Evolutionary conservation across 2,797 vertebrate species (phyloP), one percentile per base, ranked within the genome.

Genomic region (Antrozous pallidus): DNA sequence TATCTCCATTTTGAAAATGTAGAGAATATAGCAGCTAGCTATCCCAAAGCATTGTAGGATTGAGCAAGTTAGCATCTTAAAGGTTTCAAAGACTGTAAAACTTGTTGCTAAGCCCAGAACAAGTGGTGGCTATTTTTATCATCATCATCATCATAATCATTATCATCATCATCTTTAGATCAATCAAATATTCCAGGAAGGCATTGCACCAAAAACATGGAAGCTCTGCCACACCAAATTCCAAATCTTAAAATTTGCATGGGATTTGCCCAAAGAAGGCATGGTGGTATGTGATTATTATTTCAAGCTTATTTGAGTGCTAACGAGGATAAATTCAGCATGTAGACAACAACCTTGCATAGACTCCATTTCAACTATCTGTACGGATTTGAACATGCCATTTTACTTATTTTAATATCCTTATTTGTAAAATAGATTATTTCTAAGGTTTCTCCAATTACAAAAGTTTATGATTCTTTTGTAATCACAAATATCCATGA

Each of bases 1-100:
- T 56, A 20, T 47, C n/a, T 88, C 81, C 51, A 36, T 74, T 90
- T 77, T 65, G 45, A 33, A 91, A 85, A 73, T 70, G 33, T 33
- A 33, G 11, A 28, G 26, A 56, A 54, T 26, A 13, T 14, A 1
- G 42, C 45, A 71, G 54, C 12, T 28, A 61, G 54, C 12, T 28
- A 61, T 42, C 8, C 36, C 14, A 56, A 88, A 65, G 49, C 0
- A 3, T 24, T 81, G 3, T 28, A 71, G 13, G 11, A 45, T 38
- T 75, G 54, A 92, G 89, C 28, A 80, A 81, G 22, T 3, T 65
- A 65, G 20, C 28, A 10, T n/a, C 36, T 33, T 80, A 17, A 51
- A 20, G 16, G 14, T 4, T 36, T 75, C 78, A 74, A 58, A 75
- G 11, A 69, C 8, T 12, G 0, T 7, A 28, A 31, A 10, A 26